A percentile compares a stretch with the other conserved stretches of the same genome.
phyloP scores from a whole-genome alignment of 2,888 invertebrate species.

The Cataglyphis livida region DNA sequence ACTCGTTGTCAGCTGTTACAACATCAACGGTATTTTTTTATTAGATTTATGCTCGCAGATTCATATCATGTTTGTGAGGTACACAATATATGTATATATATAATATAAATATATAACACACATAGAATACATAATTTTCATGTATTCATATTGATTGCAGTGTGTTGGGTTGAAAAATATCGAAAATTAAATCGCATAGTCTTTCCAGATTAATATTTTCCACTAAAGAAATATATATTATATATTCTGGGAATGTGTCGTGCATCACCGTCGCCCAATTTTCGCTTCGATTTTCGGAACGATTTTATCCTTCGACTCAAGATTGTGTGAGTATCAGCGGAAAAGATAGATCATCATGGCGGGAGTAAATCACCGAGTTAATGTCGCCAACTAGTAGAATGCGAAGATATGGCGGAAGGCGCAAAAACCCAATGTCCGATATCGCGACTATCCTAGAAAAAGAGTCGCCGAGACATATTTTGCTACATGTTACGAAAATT shows the following conservation, averaged over 20 bases:
- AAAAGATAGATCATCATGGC: conserved; percentile 25
- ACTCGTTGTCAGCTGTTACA: background rate
- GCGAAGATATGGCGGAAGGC: conserved; percentile 12
- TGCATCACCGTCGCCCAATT: background rate
- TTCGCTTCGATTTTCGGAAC: conserved; percentile 20
- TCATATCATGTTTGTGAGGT: background rate
- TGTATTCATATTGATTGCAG: background rate
- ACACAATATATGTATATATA: background rate
- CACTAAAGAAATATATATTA: background rate
- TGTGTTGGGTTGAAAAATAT: background rate
- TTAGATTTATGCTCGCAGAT: background rate
- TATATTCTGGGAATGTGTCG: background rate
- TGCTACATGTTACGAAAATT: conserved; percentile 20
- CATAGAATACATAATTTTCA: background rate
- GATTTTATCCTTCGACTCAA: background rate
- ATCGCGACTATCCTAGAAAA: background rate
- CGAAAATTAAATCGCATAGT: conserved; percentile 6
- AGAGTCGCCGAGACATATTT: conserved; percentile 2
- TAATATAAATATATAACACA: background rate
- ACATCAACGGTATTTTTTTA: background rate
- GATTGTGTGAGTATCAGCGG: conserved; percentile 11
- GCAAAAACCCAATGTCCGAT: conserved; percentile 2
- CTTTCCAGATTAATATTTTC: background rate
- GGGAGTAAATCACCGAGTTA: conserved; percentile 42
- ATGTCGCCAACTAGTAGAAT: conserved; percentile 45